Conservation (phyloP, 2,797 vertebrate genomes). For the Rallus crepitans region DNA sequence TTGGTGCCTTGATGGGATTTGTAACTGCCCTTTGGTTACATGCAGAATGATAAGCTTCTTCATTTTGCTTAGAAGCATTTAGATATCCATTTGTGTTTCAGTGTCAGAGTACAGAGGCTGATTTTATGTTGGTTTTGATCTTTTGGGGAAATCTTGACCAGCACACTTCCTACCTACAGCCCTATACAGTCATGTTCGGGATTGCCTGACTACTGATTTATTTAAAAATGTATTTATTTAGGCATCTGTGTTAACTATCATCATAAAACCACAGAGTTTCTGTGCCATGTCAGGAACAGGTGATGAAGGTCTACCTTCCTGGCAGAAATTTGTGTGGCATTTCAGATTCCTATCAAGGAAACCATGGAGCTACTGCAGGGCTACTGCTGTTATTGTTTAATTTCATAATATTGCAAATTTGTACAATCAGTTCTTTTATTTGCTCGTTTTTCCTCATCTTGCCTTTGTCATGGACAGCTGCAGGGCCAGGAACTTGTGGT, state of each 20-base stretch:
- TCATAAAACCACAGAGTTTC: neutral
- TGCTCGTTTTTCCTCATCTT: neutral
- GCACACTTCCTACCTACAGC: neutral
- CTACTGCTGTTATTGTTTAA: neutral
- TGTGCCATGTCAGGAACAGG: neutral
- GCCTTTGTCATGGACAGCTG: neutral
- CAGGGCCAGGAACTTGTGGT: neutral
- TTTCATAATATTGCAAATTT: neutral
- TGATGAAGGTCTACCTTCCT: neutral
- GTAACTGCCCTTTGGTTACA: neutral
- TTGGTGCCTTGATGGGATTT: neutral
- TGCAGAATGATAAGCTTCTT: neutral
- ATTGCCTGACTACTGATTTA: neutral
- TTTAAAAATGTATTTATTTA: neutral
- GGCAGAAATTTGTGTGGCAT: neutral
- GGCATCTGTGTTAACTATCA: neutral
- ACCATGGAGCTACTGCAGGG: neutral
- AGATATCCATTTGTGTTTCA: too few species aligned
- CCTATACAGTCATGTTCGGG: neutral
- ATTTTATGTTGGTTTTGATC: neutral
- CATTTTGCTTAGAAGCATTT: neutral
- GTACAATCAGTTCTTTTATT: neutral
- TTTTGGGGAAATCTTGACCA: neutral
- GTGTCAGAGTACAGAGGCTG: neutral
- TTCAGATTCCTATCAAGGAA: neutral